phyloP scores from a whole-genome alignment of 1,140 invertebrate genomes.

The Dinothrombium tinctorium region DNA sequence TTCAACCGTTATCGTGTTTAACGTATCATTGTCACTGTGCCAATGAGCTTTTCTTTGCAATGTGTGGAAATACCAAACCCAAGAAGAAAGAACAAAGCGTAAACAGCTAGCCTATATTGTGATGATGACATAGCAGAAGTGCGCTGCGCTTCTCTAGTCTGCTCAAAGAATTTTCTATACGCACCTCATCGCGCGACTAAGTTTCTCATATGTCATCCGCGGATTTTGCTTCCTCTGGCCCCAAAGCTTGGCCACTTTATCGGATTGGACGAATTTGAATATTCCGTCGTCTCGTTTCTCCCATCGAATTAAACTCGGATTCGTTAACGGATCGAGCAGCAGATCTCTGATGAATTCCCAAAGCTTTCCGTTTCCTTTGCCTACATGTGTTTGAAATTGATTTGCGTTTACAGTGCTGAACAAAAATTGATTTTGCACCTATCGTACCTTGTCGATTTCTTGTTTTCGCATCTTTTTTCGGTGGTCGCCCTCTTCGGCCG shows the following conservation, averaged over 20 bases:
- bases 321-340: constrained; percentile 42
- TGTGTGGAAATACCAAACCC: too few relatives aligned
- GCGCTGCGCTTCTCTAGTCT: too few relatives aligned
- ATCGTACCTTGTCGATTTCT: constrained; percentile 8
- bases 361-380: constrained; percentile 36
- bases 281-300: constrained; percentile 57
- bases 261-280: constrained; percentile 71
- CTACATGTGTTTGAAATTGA: constrained; percentile 17
- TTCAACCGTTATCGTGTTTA: too few relatives aligned
- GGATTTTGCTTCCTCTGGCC: constrained; percentile 58
- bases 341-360: constrained; percentile 61
- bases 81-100: too few relatives aligned
- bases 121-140: too few relatives aligned
- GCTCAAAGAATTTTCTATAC: constrained; percentile 6
- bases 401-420: background rate
- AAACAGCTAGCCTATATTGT: too few relatives aligned
- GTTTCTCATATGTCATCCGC: constrained; percentile 80
- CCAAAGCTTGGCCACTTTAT: constrained; percentile 68
- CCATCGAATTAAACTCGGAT: constrained; percentile 60
- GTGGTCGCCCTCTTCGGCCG: constrained; percentile 15
- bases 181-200: constrained; percentile 72
- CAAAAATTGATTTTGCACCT: background rate
- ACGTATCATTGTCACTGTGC: too few relatives aligned
- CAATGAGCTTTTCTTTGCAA: too few relatives aligned
- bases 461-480: constrained; percentile 12